Conservation (phyloP, 2,888 invertebrate species). For the Eulithis testata region DNA sequence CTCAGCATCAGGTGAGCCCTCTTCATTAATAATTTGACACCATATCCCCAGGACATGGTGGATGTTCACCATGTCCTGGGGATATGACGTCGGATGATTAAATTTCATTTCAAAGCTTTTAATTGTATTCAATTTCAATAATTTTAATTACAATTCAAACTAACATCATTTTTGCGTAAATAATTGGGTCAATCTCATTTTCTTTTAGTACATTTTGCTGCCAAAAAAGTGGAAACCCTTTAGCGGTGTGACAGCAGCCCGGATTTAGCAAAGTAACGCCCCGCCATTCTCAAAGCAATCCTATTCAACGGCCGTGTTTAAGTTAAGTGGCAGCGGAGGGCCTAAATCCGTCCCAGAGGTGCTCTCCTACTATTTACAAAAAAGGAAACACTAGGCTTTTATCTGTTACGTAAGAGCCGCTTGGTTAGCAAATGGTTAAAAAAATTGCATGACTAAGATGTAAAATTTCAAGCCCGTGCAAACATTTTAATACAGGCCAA, state of each 20-base stretch:
- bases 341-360: slow-evolving; percentile 40
- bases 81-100: too few relatives aligned
- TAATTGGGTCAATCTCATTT: background rate
- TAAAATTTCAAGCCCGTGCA: background rate
- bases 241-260: slow-evolving; percentile 46
- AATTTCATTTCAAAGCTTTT: too few relatives aligned
- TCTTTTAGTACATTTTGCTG: background rate
- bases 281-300: slow-evolving; percentile 54
- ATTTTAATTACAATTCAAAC: too few relatives aligned
- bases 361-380: slow-evolving; percentile 41
- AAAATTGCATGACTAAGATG: slow-evolving; percentile 7
- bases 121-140: too few relatives aligned
- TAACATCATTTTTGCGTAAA: too few relatives aligned
- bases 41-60: too few relatives aligned
- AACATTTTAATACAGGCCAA: background rate
- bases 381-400: slow-evolving; percentile 39
- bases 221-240: background rate
- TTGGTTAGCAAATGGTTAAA: slow-evolving; percentile 14
- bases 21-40: too few relatives aligned
- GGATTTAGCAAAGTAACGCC: slow-evolving; percentile 53
- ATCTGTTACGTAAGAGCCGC: slow-evolving; percentile 21
- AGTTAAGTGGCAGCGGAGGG: slow-evolving; percentile 56
- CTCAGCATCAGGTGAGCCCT: background rate
- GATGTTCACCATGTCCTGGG: background rate
- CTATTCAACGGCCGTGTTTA: slow-evolving; percentile 55